Evolutionary conservation across 2,797 vertebrate species (phyloP).

Genomic region (Microctenopoma stevenorrisi): DNA sequence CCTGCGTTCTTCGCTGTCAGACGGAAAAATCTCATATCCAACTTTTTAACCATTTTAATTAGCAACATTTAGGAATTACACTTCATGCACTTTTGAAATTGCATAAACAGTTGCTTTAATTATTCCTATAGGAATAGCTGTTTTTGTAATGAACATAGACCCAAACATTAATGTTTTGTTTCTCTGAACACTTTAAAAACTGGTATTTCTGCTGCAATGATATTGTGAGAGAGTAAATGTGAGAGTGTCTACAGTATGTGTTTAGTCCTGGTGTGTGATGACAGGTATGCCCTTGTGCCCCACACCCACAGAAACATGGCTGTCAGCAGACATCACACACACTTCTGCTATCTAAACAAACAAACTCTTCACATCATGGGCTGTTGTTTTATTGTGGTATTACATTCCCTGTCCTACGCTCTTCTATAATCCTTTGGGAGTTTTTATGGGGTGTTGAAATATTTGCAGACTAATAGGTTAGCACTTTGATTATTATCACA

Average conservation of each 20-base stretch:
- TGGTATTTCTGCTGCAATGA: slow-evolving; percentile 1
- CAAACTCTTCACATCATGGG: slow-evolving; percentile 1
- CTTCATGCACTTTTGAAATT: slow-evolving; percentile 9
- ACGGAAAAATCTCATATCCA: slow-evolving; percentile 7
- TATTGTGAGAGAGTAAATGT: slow-evolving; percentile 1
- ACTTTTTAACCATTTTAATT: slow-evolving; percentile 19
- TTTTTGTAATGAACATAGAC: slow-evolving; percentile 3
- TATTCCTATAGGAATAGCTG: not conserved
- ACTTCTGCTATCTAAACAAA: slow-evolving; percentile 22
- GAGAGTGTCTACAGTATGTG: slow-evolving; percentile 32
- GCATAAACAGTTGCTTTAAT: slow-evolving; percentile 18
- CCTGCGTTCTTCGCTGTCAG: slow-evolving; percentile 16
- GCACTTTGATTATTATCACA: slow-evolving; percentile 11
- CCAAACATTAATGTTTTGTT: slow-evolving; percentile 8
- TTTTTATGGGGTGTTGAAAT: slow-evolving; percentile 2
- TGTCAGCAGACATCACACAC: slow-evolving; percentile 58
- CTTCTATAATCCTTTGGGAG: not conserved
- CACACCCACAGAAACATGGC: slow-evolving; percentile 50
- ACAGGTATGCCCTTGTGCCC: slow-evolving; percentile 61
- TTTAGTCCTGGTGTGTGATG: slow-evolving; percentile 49
- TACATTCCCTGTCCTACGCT: slow-evolving; percentile 5
- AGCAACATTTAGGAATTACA: slow-evolving; percentile 14
- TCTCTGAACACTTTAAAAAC: not conserved
- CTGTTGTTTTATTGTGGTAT: slow-evolving; percentile 5
- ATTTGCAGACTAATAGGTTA: not conserved